phyloP scores from a whole-genome alignment of 2,797 vertebrate genomes.

The Myiotriccus ornatus region DNA sequence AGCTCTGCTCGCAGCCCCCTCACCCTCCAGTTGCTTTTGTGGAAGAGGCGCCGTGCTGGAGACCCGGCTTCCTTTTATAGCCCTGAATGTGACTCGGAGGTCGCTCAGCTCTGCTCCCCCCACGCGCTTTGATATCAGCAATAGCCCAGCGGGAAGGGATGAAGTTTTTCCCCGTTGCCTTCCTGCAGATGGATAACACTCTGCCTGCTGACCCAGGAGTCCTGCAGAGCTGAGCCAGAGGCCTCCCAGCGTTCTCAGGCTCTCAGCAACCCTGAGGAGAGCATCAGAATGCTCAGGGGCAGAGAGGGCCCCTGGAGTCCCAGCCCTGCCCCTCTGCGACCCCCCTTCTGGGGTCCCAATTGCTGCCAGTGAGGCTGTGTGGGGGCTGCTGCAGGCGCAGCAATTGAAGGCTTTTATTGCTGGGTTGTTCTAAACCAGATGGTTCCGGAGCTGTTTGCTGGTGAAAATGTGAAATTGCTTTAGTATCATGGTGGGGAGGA shows the following conservation, averaged over 20 bases:
- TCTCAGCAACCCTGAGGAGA: neutral
- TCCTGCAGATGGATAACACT: neutral
- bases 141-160: neutral
- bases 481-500: neutral
- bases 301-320: neutral
- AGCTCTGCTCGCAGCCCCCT: constrained; percentile 53
- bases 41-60: constrained; percentile 50
- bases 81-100: constrained; percentile 42
- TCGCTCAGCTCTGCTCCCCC: neutral
- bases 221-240: neutral
- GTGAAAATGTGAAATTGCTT: neutral
- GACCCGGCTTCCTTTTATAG: constrained; percentile 63
- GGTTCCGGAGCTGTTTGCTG: accelerated
- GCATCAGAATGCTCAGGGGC: neutral
- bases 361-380: accelerated
- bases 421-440: neutral
- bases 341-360: neutral
- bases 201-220: neutral
- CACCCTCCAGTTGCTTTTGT: constrained; percentile 61
- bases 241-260: neutral
- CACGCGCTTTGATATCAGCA: neutral
- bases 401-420: neutral
- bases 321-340: neutral
- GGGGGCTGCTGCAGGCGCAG: neutral
- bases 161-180: neutral